A percentile compares a stretch with the other conserved stretches of the same genome.
These are phyloP conservation scores for Spinibarbus caldwelli DNA, from an alignment of 2,797 vertebrate genomes.

Conservation along the genomic window DNA sequence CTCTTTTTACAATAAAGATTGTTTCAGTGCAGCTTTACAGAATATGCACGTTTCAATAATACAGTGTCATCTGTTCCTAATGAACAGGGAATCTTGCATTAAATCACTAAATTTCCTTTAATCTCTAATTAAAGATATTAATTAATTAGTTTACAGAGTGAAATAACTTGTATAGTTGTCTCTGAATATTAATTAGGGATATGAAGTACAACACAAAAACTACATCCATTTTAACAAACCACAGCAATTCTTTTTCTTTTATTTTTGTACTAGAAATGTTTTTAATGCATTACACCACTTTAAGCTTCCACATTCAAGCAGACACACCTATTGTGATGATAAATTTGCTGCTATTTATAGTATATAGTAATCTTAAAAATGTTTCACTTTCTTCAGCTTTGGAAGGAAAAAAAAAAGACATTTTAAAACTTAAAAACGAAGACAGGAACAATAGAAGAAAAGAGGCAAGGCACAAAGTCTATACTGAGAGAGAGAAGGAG, in stretches of 20 bases:
- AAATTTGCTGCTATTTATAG: constrained; percentile 1
- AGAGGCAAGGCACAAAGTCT: constrained; percentile 22
- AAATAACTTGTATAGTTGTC: neutral
- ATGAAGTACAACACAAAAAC: neutral
- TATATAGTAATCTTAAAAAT: neutral
- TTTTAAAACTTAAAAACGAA: neutral
- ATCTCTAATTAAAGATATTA: neutral
- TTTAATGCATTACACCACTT: neutral
- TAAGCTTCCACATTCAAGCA: neutral
- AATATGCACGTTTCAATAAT: too few species aligned
- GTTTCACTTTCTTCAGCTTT: neutral
- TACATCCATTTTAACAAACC: too few species aligned
- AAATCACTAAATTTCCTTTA: neutral
- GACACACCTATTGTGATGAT: neutral
- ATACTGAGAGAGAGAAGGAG: constrained; percentile 13
- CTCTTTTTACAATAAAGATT: neutral
- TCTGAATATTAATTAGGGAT: neutral
- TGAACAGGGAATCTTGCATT: neutral
- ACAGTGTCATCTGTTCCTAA: too few species aligned
- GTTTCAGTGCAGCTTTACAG: neutral
- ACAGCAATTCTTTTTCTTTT: neutral
- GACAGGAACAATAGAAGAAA: constrained; percentile 4
- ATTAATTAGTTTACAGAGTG: neutral
- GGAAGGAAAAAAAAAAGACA: neutral
- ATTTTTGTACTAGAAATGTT: neutral